Percentiles rank a stretch among this genome's conserved stretches.
Evolutionary conservation across 2,888 invertebrate species (phyloP).

Genomic region (Asteroscopus sphinx): DNA sequence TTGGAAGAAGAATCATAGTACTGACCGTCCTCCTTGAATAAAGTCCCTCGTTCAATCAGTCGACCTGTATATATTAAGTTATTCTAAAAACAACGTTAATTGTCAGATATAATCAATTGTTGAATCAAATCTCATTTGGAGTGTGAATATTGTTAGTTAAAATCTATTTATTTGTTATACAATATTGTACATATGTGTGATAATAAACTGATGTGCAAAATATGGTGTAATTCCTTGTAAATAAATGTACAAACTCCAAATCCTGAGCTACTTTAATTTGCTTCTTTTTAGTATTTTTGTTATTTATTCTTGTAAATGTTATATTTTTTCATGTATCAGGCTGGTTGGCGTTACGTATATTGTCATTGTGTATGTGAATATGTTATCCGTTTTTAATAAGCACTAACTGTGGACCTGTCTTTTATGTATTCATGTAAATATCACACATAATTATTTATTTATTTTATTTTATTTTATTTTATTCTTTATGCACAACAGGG

Average conservation of each 20-base stretch:
- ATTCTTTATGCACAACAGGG: too few species aligned
- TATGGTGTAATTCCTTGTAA: conserved; percentile 39
- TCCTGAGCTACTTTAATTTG: conserved; percentile 49
- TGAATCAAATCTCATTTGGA: not conserved
- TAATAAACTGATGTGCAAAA: conserved; percentile 42
- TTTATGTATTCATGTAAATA: conserved; percentile 6
- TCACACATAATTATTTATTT: not conserved
- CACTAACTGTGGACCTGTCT: conserved; percentile 4
- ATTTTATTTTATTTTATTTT: not conserved
- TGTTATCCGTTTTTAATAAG: conserved; percentile 1
- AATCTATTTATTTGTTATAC: conserved; percentile 3
- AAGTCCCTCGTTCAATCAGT: too few species aligned
- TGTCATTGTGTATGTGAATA: not conserved
- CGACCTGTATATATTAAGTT: too few species aligned
- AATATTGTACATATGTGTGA: conserved; percentile 35
- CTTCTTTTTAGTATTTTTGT: conserved; percentile 35
- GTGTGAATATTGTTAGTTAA: conserved; percentile 2
- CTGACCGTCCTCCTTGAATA: too few species aligned
- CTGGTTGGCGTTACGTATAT: conserved; percentile 25
- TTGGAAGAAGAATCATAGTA: too few species aligned
- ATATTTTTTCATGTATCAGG: conserved; percentile 4
- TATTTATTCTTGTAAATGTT: conserved; percentile 35
- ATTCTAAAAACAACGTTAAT: conserved; percentile 8
- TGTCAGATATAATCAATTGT: conserved; percentile 11
- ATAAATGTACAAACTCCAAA: conserved; percentile 34